Conservation (phyloP, 2,113 vertebrate species). For the Poecile atricapillus region DNA sequence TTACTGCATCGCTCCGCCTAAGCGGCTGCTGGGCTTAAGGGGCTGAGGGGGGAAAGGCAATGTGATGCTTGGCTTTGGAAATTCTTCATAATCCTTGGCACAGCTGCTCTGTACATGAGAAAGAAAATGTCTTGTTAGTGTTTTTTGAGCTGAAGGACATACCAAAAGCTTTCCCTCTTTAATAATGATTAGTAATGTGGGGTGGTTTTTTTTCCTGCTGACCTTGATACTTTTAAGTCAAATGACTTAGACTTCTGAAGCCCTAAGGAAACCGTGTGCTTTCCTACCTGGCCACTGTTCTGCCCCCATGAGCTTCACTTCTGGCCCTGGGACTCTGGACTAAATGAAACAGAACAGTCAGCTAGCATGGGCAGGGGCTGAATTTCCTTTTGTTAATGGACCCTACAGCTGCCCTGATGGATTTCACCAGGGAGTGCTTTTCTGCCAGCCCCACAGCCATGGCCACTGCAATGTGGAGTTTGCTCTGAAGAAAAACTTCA, state of each 20-base stretch:
- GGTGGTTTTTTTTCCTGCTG: accelerated
- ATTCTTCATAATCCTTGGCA: background rate
- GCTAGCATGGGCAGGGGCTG: background rate
- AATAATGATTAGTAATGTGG: background rate
- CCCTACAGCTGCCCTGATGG: background rate
- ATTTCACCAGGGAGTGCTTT: background rate
- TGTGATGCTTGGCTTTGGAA: background rate
- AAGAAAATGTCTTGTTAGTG: background rate
- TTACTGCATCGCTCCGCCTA: background rate
- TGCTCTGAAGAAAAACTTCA: background rate
- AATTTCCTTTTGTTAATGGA: background rate
- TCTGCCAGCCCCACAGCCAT: background rate
- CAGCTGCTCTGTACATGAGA: background rate
- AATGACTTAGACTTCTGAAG: background rate
- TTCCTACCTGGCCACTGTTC: background rate
- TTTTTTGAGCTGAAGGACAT: background rate
- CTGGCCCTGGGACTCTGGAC: background rate
- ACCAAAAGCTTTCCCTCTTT: background rate
- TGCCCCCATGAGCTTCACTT: background rate
- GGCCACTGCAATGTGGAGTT: background rate
- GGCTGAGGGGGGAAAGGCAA: too few species aligned
- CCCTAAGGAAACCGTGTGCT: background rate
- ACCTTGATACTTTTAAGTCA: background rate
- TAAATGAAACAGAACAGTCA: background rate
- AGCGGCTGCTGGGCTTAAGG: background rate